A percentile compares a stretch with the other conserved stretches of the same genome.
phyloP scores from a whole-genome alignment of 2,113 vertebrate species.

The Choloepus hoffmanni region DNA sequence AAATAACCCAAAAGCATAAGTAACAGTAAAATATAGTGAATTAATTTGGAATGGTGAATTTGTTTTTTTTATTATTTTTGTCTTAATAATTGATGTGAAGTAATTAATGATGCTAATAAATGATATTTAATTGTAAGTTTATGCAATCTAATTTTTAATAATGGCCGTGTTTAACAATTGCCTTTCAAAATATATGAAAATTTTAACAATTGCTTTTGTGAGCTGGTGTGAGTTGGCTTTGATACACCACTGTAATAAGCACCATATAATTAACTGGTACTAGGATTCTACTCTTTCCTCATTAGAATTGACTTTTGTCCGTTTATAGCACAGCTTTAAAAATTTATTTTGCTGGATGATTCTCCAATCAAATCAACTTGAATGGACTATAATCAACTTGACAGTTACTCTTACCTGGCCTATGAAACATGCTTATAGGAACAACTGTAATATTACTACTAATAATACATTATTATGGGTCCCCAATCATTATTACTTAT shows the following conservation, averaged over 20 bases:
- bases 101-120: too few species aligned
- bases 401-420: constrained; percentile 61
- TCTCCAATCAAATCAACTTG: constrained; percentile 74
- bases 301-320: not conserved
- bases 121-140: constrained; percentile 6
- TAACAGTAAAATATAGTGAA: not conserved
- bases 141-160: constrained; percentile 45
- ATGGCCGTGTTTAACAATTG: not conserved
- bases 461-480: constrained; percentile 71
- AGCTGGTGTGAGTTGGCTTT: not conserved
- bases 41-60: not conserved
- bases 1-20: not conserved
- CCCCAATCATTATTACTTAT: constrained; percentile 72
- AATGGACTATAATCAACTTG: constrained; percentile 70
- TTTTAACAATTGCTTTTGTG: not conserved
- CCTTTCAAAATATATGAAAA: not conserved
- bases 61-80: not conserved
- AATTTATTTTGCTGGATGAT: constrained; percentile 66
- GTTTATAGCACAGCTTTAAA: constrained; percentile 67
- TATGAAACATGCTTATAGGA: constrained; percentile 73
- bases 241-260: not conserved
- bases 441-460: constrained; percentile 56
- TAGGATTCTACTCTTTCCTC: not conserved
- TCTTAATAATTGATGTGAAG: not conserved
- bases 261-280: not conserved